Percentiles rank a stretch among this genome's conserved stretches.
Conservation (phyloP, 2,797 vertebrate genomes). For the Buphagus erythrorhynchus region DNA sequence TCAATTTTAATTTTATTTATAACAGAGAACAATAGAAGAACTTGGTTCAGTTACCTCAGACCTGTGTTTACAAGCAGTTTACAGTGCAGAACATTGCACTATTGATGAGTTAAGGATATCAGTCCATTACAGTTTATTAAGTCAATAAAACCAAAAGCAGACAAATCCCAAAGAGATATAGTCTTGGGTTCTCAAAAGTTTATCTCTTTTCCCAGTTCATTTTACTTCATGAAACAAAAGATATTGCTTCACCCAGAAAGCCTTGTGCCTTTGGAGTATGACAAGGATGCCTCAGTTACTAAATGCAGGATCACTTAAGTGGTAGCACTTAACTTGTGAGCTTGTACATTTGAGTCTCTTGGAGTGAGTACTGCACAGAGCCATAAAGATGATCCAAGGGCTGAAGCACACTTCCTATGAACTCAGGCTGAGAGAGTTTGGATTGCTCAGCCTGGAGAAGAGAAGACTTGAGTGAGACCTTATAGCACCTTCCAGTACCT, state of each 20-base stretch:
- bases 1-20: background rate
- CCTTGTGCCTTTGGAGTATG: background rate
- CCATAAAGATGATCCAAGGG: too few relatives aligned
- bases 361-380: background rate
- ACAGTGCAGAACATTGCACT: background rate
- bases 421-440: background rate
- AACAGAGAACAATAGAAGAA: background rate
- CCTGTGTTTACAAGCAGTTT: background rate
- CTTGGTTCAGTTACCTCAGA: background rate
- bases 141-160: background rate
- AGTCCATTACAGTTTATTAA: background rate
- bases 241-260: background rate
- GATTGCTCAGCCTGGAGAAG: background rate
- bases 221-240: background rate
- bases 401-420: fast-evolving
- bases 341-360: background rate
- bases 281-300: background rate
- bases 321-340: background rate
- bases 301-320: background rate
- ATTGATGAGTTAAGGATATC: background rate
- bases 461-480: background rate
- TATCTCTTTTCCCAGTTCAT: background rate
- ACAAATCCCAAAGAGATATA: background rate
- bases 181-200: background rate
- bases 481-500: background rate